Base-by-base conservation (phyloP, 1,140 invertebrate species). In the Drosophila mojavensis region DNA sequence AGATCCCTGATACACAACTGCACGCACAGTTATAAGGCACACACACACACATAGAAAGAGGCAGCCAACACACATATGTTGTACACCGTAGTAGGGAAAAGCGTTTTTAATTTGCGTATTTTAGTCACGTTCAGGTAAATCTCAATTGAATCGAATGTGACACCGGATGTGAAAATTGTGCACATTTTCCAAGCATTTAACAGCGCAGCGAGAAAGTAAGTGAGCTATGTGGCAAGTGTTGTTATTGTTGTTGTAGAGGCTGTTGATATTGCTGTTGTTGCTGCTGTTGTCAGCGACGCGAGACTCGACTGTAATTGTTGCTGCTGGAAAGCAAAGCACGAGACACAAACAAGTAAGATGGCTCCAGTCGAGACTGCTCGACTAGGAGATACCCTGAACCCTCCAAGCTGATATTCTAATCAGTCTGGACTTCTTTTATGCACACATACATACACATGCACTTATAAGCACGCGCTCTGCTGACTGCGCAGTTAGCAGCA, bases 141-240 rank as follows among this genome's bases (percentile, higher is more conserved):
- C 89, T 91, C 89, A 91, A 91, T 91, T 91, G 89, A 91, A 91
- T 91, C 90, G 89, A 91, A 91, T 91, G 89, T 91, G 89, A 91
- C 84, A 91, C 89, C 89, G 89, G 89, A 91, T 91, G 89, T 91
- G 90, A 91, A 88, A 90, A 91, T 89, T 88, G 84, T 88, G 83
- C 83, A 88, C 83, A 88, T 88, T 88, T 88, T 88, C 83, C 84
- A 88, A 83, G 83, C 83, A 88, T 88, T 86, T 88, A 66, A 69
- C 75, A 72, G 61, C 69, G 53, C 45, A 55, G 62, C 51, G 64
- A 60, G 60, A 48, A 67, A 50, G 74, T 36, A 17, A 47, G 24
- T 45, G 48, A 50, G 51, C 33, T 56, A 78, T 75, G 65, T 50
- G 43, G 50, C 26, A 58, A 15, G 28, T 54, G 48, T 51, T 51